phyloP scores from a whole-genome alignment of 2,797 vertebrate species.

The Coranthus polyacanthus region DNA sequence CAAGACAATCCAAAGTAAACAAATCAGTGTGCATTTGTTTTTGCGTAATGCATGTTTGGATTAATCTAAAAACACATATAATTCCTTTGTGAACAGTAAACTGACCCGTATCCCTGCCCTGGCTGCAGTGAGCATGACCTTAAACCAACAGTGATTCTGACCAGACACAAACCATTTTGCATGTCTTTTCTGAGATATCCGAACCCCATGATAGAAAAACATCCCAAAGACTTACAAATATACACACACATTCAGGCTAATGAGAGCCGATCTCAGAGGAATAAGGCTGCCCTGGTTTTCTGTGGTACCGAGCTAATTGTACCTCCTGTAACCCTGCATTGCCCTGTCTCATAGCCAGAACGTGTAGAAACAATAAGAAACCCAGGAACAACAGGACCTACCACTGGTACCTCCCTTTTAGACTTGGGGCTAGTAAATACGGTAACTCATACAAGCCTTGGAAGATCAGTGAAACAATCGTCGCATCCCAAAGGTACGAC shows the following conservation, averaged over 20 bases:
- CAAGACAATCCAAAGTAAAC: neutral
- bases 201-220: too few species aligned
- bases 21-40: neutral
- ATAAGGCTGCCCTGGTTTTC: conserved; percentile 58
- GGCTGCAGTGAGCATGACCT: too few species aligned
- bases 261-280: conserved; percentile 49
- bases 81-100: too few species aligned
- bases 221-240: conserved; percentile 19
- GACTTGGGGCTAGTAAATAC: neutral
- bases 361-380: conserved; percentile 7
- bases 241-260: conserved; percentile 31
- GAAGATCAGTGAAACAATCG: conserved; percentile 11
- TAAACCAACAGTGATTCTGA: neutral
- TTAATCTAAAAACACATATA: too few species aligned
- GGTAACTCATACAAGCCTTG: neutral
- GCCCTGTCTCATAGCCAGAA: neutral
- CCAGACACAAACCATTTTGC: neutral
- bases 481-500: neutral
- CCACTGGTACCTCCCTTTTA: neutral
- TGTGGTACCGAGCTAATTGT: conserved; percentile 34
- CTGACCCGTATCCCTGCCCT: too few species aligned
- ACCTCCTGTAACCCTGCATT: conserved; percentile 34
- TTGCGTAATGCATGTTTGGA: too few species aligned
- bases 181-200: neutral
- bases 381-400: neutral